phyloP scores from a whole-genome alignment of 2,888 invertebrate genomes.

The Limnephilus marmoratus region DNA sequence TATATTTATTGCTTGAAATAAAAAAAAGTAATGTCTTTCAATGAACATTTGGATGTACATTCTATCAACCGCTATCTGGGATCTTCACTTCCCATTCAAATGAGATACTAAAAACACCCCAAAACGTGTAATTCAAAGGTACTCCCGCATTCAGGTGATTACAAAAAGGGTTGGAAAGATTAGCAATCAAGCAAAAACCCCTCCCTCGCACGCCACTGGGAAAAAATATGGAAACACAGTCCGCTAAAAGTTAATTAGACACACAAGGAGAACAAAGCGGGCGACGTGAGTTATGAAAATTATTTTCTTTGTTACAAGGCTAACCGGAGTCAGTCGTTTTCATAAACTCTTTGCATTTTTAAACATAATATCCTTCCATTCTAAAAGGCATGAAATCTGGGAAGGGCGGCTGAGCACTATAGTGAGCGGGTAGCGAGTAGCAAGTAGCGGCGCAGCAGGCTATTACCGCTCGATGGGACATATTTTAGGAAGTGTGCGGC shows the following conservation, averaged over 20 bases:
- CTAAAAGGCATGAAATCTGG: conserved; percentile 45
- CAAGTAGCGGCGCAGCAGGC: neutral
- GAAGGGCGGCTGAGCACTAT: neutral
- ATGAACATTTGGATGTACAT: neutral
- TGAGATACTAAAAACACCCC: conserved; percentile 2
- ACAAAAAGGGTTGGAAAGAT: conserved; percentile 49
- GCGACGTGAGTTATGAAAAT: conserved; percentile 63
- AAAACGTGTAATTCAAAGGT: neutral
- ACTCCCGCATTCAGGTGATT: conserved; percentile 2
- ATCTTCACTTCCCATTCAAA: conserved; percentile 2
- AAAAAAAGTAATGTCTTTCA: neutral
- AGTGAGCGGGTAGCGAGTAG: neutral
- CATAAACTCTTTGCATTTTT: conserved; percentile 40
- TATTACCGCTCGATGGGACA: neutral
- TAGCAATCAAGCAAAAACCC: conserved; percentile 34
- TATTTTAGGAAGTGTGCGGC: neutral
- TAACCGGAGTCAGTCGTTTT: conserved; percentile 35
- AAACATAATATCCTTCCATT: conserved; percentile 19
- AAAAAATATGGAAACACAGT: conserved; percentile 20
- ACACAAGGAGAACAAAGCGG: conserved; percentile 54
- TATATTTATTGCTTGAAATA: neutral
- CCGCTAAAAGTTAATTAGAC: conserved; percentile 61
- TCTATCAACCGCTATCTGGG: neutral
- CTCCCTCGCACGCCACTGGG: neutral
- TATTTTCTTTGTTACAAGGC: conserved; percentile 57